Conservation (phyloP, 2,113 vertebrate species). For the Tyto alba region DNA sequence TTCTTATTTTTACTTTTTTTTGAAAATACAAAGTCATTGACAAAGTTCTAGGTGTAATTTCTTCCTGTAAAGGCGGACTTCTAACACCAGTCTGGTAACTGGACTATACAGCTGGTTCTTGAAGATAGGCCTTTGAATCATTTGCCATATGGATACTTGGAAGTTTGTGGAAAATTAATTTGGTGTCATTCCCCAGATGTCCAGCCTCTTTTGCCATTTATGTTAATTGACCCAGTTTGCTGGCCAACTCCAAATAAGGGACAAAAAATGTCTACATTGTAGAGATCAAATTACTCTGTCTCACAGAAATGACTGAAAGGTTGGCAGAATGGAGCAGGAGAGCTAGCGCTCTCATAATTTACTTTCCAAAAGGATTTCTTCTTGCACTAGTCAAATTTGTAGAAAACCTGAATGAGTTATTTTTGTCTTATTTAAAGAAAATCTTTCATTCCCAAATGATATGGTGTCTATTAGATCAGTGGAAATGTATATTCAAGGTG, state of each 20-base stretch:
- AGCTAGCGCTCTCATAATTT: not conserved
- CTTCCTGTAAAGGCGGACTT: not conserved
- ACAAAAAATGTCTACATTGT: not conserved
- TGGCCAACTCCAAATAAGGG: not conserved
- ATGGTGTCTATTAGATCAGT: not conserved
- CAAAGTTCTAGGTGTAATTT: not conserved
- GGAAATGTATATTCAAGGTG: not conserved
- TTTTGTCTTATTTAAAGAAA: not conserved
- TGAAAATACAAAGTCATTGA: not conserved
- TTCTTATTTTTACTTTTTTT: not conserved
- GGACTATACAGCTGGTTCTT: constrained; percentile 48
- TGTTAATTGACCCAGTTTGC: constrained; percentile 25
- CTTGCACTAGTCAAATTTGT: not conserved
- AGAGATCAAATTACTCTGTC: not conserved
- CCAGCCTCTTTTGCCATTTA: constrained; percentile 15
- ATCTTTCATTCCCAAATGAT: not conserved
- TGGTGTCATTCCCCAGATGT: constrained; percentile 51
- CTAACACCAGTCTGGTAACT: not conserved
- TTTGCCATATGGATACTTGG: constrained; percentile 51
- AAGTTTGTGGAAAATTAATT: constrained; percentile 48
- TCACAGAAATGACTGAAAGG: not conserved
- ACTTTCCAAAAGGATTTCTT: not conserved
- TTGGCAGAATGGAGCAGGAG: not conserved
- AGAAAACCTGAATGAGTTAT: not conserved
- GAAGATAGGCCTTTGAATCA: constrained; percentile 53